Base-by-base conservation (phyloP, 2,888 invertebrate genomes). In the Onchidella celtica region DNA sequence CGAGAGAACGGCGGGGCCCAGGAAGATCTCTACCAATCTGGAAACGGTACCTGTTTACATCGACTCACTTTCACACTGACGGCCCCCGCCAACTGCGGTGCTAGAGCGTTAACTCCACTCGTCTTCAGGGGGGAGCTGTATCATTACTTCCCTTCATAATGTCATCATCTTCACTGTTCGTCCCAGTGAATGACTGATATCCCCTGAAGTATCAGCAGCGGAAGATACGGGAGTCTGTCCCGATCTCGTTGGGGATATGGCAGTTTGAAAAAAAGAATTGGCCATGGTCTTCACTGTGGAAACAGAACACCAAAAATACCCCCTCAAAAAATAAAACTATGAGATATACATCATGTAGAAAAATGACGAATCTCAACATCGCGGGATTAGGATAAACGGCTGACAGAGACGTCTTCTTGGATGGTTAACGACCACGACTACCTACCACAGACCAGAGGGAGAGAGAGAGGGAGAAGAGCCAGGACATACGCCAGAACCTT, bases 381-480 rank as follows among this genome's bases (percentile, higher is more conserved):
- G n/a, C n/a, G n/a, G n/a, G n/a, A n/a, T n/a, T n/a, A n/a, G n/a
- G n/a, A n/a, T n/a, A n/a, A n/a, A n/a, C n/a, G n/a, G n/a, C n/a
- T n/a, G n/a, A n/a, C n/a, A n/a, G n/a, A n/a, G n/a, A n/a, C n/a
- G n/a, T n/a, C n/a, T n/a, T n/a, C n/a, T n/a, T n/a, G n/a, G n/a
- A n/a, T n/a, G n/a, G n/a, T n/a, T n/a, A n/a, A n/a, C n/a, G n/a
- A n/a, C n/a, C n/a, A n/a, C 14, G 40, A 38, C 6, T 73, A 73
- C 73, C 73, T 73, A 73, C 73, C 73, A 72, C 72, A 59, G 72
- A 32, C 72, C 4, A 17, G 27, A 9, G 29, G n/a, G n/a, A n/a
- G n/a, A n/a, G n/a, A n/a, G n/a, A n/a, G n/a, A n/a, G n/a, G n/a
- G 4, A 24, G 72, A 55, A 57, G 24, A 1, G 3, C 11, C 34